Evolutionary conservation across 2,113 vertebrate genomes (phyloP), one percentile per base, ranked within the genome.

Genomic region (Elaphurus davidianus): DNA sequence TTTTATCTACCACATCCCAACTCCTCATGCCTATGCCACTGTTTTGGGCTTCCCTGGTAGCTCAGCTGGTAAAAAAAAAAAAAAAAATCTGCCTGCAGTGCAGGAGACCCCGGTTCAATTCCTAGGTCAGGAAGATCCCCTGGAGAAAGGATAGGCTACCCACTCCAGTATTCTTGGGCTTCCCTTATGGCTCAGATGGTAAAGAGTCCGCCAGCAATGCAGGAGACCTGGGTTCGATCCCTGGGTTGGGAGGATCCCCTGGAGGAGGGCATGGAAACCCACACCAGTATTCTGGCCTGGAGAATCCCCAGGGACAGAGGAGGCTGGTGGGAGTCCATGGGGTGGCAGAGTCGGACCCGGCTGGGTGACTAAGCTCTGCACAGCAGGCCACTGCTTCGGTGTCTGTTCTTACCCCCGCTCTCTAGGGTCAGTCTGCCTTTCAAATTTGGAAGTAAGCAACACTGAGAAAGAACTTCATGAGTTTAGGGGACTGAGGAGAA

Each of bases 361-460:
- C 19, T 0, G n/a, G 21, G 17, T 1, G 0, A 67, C 5, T 36
- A 36, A 71, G 64, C n/a, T 0, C 17, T 36, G 64, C n/a, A 36
- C 9, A 71, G 64, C 67, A 36, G n/a, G 36, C n/a, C n/a, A 23
- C 67, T 36, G 67, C 67, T 71, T 54, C 71, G 11, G 2, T 16
- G 78, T 17, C 17, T 55, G 7, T 79, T 87, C n/a, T 71, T 16
- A 50, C 33, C 17, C 33, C 79, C 43, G 17, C 54, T 83, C 45
- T 91, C 64, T 27, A 55, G 28, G 60, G 23, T 47, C 28, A 55
- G 4, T 40, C 74, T 87, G 27, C 5, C 55, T 92, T 95, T 88
- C n/a, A 19, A n/a, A 78, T 67, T 87, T 74, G 16, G 30, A 79
- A 94, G 78, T 30, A 55, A 91, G 17, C 12, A 43, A 60, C 33